phyloP scores from a whole-genome alignment of 2,113 vertebrate genomes.

The Chamaetylas fuelleborni region DNA sequence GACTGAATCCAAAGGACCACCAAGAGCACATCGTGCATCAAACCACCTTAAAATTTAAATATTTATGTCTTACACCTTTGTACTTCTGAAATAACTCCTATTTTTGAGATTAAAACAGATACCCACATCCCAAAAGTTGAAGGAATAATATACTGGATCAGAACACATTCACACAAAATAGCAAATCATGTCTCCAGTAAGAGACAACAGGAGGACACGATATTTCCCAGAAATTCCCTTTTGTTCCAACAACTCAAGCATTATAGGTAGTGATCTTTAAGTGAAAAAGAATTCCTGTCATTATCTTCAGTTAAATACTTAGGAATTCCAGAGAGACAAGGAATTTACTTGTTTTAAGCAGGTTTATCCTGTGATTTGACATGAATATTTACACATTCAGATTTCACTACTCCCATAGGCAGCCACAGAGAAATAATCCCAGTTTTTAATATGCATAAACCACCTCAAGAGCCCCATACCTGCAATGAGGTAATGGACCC shows the following conservation, averaged over 20 bases:
- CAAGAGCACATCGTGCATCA: not conserved
- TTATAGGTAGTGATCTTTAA: not conserved
- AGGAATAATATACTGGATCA: not conserved
- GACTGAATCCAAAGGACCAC: not conserved
- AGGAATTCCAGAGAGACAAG: not conserved
- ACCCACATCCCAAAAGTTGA: accelerated
- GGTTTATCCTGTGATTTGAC: not conserved
- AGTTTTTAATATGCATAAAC: not conserved
- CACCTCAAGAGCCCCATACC: conserved; percentile 65
- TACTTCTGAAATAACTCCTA: not conserved
- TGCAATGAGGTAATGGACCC: conserved; percentile 97
- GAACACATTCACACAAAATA: not conserved
- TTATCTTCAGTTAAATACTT: not conserved
- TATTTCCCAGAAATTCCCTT: not conserved
- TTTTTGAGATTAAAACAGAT: not conserved
- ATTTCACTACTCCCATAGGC: not conserved
- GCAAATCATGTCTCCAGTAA: not conserved
- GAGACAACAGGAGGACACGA: accelerated
- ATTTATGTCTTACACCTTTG: not conserved
- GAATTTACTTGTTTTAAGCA: not conserved
- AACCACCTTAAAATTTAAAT: not conserved
- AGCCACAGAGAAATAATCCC: not conserved
- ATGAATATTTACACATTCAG: not conserved
- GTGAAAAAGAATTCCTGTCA: not conserved
- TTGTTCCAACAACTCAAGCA: not conserved